Conservation (phyloP, 2,113 vertebrate species). For the Gopherus flavomarginatus region DNA sequence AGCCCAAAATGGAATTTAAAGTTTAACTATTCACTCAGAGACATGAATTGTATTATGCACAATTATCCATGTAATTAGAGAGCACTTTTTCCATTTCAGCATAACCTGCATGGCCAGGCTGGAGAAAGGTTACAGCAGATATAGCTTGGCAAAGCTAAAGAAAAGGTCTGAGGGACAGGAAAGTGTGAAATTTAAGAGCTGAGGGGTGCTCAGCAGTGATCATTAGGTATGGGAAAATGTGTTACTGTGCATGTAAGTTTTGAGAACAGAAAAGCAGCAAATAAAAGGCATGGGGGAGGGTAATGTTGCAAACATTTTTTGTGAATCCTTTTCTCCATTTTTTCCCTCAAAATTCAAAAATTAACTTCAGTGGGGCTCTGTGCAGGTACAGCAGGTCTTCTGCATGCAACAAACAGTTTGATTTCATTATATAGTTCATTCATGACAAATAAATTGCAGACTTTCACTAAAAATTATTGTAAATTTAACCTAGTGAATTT, state of each 20-base stretch:
- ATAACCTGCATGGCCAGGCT: not conserved
- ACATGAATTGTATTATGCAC: not conserved
- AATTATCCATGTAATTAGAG: not conserved
- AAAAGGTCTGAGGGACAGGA: not conserved
- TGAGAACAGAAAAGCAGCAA: not conserved
- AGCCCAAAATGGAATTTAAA: not conserved
- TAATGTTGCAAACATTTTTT: not conserved
- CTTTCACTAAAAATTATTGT: no score
- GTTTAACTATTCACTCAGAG: not conserved
- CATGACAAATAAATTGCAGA: no score
- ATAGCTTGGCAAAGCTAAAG: not conserved
- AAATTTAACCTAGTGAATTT: no score
- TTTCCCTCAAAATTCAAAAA: not conserved
- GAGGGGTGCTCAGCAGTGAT: not conserved
- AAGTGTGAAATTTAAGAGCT: not conserved
- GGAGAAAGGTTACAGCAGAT: not conserved
- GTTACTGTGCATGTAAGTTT: not conserved
- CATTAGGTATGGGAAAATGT: not conserved
- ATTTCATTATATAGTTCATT: no score
- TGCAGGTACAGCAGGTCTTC: not conserved
- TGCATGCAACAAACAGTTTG: not conserved
- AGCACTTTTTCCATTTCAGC: not conserved
- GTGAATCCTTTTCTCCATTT: accelerated
- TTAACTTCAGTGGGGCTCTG: not conserved
- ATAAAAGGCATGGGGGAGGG: not conserved